Base-by-base conservation (phyloP, 2,888 invertebrate genomes). In the Apamea crenata region DNA sequence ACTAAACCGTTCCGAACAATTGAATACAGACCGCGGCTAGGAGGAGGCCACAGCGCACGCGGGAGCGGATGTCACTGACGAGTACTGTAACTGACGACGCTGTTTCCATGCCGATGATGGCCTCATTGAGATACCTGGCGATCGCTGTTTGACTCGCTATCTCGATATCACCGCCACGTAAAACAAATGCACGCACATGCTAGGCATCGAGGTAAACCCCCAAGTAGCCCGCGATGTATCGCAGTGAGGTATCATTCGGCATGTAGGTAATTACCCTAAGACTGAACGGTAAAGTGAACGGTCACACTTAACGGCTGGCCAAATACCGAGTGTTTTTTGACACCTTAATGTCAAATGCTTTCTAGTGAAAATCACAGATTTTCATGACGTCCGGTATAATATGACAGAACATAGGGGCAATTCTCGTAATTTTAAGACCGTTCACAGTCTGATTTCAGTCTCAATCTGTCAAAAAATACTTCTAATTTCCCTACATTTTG, bases 1-100 rank as follows among this genome's bases (percentile, higher is more conserved):
- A 87, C 89, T 85, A 86, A 90, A 90, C 78, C 65, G 87, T 90
- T 88, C 82, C 80, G 80, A 79, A 87, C 90, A 90, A 90, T 91
- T 90, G 90, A 91, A 87, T 87, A 78, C 83, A 80, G 81, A 81
- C 75, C 81, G 83, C 70, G 68, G 59, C 76, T 66, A 81, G 77
- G 81, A 3, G 3, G 40, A 29, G 74, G 16, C 1, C 67, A 81
- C 50, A 70, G 36, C 18, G 18, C 12, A 40, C 50, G 75, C 66
- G 69, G 29, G 7, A 47, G 84, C 84, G 81, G 59, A 21, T 36
- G 16, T 12, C n/a, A 40, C 16, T 36, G 10, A 40, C 25, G 14
- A 21, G 56, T 59, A n/a, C 56, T 40, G 40, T 40, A 40, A 40
- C 40, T 36, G 16, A 59, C 25, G 8, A 16, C 18, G 18, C 5